Percentiles rank a stretch among this genome's conserved stretches.
These are phyloP conservation scores for Cylas formicarius DNA, from an alignment of 1,140 invertebrate species.

Conservation along the genomic window DNA sequence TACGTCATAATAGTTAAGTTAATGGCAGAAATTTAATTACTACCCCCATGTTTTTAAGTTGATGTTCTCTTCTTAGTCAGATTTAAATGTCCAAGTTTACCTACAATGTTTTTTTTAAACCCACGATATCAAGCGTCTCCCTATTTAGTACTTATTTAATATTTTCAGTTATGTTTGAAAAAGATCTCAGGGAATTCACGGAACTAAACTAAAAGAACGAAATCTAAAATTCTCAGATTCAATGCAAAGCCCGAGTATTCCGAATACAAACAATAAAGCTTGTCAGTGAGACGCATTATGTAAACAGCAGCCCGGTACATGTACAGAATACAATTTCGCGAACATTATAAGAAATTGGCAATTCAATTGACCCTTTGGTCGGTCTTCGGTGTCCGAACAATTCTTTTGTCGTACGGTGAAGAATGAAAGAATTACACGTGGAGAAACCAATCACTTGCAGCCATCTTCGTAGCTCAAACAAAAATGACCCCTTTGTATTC, in stretches of 20 bases:
- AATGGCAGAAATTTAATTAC: too few species aligned
- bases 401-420: constrained; percentile 21
- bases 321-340: constrained; percentile 33
- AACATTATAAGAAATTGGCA: constrained; percentile 36
- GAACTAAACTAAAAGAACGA: constrained; percentile 12
- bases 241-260: constrained; percentile 11
- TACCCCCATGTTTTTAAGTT: too few species aligned
- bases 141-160: too few species aligned
- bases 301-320: constrained; percentile 32
- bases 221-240: constrained; percentile 19
- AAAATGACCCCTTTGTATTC: too few species aligned
- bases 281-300: constrained; percentile 30
- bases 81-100: too few species aligned
- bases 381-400: constrained; percentile 17
- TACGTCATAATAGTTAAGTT: too few species aligned
- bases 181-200: constrained; percentile 1
- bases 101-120: too few species aligned
- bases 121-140: too few species aligned
- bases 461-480: too few species aligned
- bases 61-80: too few species aligned
- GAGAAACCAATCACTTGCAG: too few species aligned
- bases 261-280: constrained; percentile 23
- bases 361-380: constrained; percentile 33
- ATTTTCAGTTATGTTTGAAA: too few species aligned
- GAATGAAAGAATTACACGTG: constrained; percentile 23